Percentiles rank a stretch among this genome's conserved stretches.
These are phyloP conservation scores for Spodoptera littoralis DNA, from an alignment of 2,888 invertebrate species.

Conservation along the genomic window DNA sequence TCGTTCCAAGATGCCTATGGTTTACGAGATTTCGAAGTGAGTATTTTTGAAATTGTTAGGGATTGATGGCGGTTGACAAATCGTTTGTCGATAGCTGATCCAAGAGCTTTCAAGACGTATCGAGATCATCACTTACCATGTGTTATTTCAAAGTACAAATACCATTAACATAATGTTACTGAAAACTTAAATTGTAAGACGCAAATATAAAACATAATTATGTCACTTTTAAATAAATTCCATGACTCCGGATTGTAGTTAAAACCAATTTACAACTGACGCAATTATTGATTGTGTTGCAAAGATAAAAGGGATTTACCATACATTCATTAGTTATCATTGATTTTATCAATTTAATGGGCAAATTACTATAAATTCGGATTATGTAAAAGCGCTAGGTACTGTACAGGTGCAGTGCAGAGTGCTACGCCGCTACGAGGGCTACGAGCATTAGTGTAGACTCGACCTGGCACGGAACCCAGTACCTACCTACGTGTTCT, in stretches of 20 bases:
- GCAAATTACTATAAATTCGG: too few species aligned
- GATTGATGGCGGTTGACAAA: constrained; percentile 52
- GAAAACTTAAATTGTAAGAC: too few species aligned
- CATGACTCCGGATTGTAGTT: neutral
- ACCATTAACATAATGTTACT: too few species aligned
- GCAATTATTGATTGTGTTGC: constrained; percentile 11
- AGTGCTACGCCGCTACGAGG: too few species aligned
- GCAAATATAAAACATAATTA: too few species aligned
- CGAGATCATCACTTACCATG: neutral
- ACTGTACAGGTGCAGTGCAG: too few species aligned
- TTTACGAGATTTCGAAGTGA: constrained; percentile 83
- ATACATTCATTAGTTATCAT: constrained; percentile 2
- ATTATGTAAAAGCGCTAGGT: too few species aligned
- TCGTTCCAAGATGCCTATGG: constrained; percentile 73
- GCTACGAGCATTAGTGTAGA: too few species aligned
- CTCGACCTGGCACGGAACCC: too few species aligned
- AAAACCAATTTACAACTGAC: constrained; percentile 8
- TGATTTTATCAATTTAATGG: constrained; percentile 12
- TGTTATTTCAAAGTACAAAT: too few species aligned
- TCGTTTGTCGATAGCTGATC: constrained; percentile 44
- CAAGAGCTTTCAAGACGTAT: neutral
- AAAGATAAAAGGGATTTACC: constrained; percentile 12
- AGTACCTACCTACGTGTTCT: too few species aligned
- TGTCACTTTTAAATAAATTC: too few species aligned
- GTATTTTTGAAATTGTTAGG: constrained; percentile 81